These are phyloP conservation scores for Ceramica pisi DNA, from an alignment of 2,888 invertebrate genomes.

Conservation along the genomic window DNA sequence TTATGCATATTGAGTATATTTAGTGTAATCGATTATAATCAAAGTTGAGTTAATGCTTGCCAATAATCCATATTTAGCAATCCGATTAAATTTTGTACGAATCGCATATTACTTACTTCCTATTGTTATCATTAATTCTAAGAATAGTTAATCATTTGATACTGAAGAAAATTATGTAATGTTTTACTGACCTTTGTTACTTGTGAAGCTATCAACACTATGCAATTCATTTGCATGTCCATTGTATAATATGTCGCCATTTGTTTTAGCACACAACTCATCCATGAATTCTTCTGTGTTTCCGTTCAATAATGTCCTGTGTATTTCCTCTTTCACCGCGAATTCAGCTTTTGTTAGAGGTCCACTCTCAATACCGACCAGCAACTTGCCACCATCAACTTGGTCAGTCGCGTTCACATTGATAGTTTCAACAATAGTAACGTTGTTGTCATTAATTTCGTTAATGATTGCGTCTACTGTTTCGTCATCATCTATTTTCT, in stretches of 20 bases:
- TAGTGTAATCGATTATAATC: conserved; percentile 23
- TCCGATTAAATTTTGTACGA: conserved; percentile 20
- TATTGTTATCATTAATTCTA: conserved; percentile 33
- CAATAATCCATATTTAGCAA: conserved; percentile 33
- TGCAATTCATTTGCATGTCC: conserved; percentile 68
- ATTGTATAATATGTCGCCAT: conserved; percentile 58
- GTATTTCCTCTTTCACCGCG: conserved; percentile 86
- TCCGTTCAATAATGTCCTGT: conserved; percentile 81
- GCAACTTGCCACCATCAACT: conserved; percentile 71
- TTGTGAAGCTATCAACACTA: conserved; percentile 68
- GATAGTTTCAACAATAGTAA: conserved; percentile 70
- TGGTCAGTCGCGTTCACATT: conserved; percentile 75
- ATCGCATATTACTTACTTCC: conserved; percentile 26
- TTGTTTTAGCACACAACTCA: conserved; percentile 62
- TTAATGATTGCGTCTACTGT: conserved; percentile 77
- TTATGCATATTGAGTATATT: conserved; percentile 12
- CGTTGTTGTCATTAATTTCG: conserved; percentile 75
- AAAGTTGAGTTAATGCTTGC: conserved; percentile 23
- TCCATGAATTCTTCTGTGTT: conserved; percentile 61
- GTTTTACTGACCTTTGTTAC: conserved; percentile 69
- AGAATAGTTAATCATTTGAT: conserved; percentile 7
- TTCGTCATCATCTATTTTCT: conserved; percentile 74
- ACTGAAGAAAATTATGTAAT: conserved; percentile 16
- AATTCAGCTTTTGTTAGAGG: conserved; percentile 86
- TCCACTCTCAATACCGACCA: conserved; percentile 84